These are phyloP conservation scores for Thumatha senex DNA, from an alignment of 2,888 invertebrate species.

Conservation along the genomic window DNA sequence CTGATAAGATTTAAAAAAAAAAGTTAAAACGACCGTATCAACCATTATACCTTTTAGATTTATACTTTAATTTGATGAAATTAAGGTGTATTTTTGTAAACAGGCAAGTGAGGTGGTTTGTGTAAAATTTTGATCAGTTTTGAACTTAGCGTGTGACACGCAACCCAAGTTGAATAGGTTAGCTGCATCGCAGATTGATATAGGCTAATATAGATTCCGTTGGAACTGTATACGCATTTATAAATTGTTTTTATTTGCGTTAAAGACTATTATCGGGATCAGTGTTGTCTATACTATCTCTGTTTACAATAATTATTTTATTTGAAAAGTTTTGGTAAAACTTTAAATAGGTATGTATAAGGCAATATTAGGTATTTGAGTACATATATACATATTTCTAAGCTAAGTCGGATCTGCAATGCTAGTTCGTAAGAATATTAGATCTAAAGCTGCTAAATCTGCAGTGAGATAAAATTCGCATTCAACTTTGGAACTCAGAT, in stretches of 20 bases:
- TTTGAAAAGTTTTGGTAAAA: too few species aligned
- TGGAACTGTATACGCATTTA: slow-evolving; percentile 59
- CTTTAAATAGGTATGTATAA: too few species aligned
- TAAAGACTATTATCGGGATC: slow-evolving; percentile 7
- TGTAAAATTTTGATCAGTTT: slow-evolving; percentile 23
- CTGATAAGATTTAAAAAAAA: slow-evolving; percentile 55
- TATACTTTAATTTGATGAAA: neutral
- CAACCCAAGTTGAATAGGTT: slow-evolving; percentile 66
- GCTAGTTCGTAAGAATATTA: too few species aligned
- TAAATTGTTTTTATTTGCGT: slow-evolving; percentile 41
- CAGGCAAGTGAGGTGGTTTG: slow-evolving; percentile 14
- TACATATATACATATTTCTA: too few species aligned
- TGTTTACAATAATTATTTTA: neutral
- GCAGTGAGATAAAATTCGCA: too few species aligned
- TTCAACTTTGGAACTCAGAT: too few species aligned
- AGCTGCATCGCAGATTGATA: slow-evolving; percentile 62
- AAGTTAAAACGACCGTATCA: slow-evolving; percentile 20
- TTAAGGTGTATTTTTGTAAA: slow-evolving; percentile 19
- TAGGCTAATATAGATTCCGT: slow-evolving; percentile 64
- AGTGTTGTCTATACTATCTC: too few species aligned
- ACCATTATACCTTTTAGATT: slow-evolving; percentile 9
- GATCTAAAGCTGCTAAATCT: too few species aligned
- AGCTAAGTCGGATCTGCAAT: too few species aligned
- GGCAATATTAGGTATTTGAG: too few species aligned
- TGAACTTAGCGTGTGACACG: slow-evolving; percentile 68